phyloP scores from a whole-genome alignment of 2,113 vertebrate genomes.

The Dipodomys merriami region DNA sequence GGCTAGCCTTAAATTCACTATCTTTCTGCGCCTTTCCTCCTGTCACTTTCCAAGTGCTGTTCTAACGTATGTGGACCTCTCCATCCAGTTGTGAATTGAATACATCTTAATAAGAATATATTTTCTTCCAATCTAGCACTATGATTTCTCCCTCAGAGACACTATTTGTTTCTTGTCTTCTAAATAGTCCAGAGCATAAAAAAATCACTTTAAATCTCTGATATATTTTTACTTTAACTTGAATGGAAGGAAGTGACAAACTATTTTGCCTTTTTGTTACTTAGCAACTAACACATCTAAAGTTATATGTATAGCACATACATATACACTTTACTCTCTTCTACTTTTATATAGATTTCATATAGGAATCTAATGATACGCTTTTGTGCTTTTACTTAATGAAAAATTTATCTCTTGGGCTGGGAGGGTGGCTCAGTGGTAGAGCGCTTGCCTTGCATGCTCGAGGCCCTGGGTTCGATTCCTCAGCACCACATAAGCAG shows the following conservation, averaged over 20 bases:
- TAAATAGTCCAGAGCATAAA: background rate
- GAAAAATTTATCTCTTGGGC: too few species aligned
- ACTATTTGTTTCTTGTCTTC: background rate
- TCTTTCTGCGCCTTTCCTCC: background rate
- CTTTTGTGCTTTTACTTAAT: too few species aligned
- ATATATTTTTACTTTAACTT: background rate
- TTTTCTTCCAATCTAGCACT: background rate
- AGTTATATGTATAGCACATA: fast-evolving
- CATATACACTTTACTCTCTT: too few species aligned
- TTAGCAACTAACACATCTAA: background rate
- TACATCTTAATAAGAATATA: background rate
- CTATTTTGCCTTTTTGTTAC: background rate
- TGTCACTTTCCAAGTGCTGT: background rate
- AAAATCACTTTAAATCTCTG: background rate
- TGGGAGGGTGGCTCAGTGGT: too few species aligned
- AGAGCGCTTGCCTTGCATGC: too few species aligned
- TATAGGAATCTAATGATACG: too few species aligned
- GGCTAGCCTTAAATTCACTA: background rate
- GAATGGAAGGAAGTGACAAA: background rate
- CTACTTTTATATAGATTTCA: too few species aligned
- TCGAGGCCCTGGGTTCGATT: too few species aligned
- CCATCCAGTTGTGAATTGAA: background rate
- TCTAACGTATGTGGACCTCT: background rate
- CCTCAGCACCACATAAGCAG: too few species aligned
- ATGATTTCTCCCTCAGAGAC: background rate